These are phyloP conservation scores for Bujurquina vittata DNA, from an alignment of 2,113 vertebrate species.

Conservation along the genomic window DNA sequence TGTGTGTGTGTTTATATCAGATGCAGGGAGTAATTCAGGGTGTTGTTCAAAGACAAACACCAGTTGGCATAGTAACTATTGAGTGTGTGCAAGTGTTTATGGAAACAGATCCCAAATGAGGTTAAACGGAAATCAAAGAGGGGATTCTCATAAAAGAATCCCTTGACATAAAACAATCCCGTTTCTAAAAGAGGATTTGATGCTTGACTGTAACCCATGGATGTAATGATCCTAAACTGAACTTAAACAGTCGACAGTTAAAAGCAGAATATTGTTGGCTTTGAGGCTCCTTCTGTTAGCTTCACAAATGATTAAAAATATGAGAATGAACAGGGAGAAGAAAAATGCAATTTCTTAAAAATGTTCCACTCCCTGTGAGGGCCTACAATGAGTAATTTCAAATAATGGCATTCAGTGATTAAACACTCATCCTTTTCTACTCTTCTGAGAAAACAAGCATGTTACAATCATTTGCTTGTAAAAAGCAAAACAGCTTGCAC, in stretches of 20 bases:
- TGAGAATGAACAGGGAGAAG: background rate
- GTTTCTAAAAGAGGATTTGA: background rate
- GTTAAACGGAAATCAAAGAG: background rate
- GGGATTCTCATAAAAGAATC: background rate
- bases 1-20: background rate
- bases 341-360: background rate
- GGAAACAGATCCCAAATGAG: constrained; percentile 43
- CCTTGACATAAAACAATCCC: background rate
- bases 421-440: background rate
- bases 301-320: background rate
- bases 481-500: too few relatives aligned
- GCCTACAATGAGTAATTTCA: background rate
- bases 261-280: background rate
- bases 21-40: background rate
- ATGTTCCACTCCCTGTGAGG: background rate
- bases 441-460: background rate
- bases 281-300: background rate
- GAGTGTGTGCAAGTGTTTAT: constrained; percentile 19
- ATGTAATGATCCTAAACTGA: constrained; percentile 10
- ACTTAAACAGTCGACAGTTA: background rate
- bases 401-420: background rate
- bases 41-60: constrained; percentile 28
- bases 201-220: background rate
- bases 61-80: constrained; percentile 39
- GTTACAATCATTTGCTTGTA: background rate